phyloP scores from a whole-genome alignment of 2,888 invertebrate genomes.

The Entomobrya multifasciata region DNA sequence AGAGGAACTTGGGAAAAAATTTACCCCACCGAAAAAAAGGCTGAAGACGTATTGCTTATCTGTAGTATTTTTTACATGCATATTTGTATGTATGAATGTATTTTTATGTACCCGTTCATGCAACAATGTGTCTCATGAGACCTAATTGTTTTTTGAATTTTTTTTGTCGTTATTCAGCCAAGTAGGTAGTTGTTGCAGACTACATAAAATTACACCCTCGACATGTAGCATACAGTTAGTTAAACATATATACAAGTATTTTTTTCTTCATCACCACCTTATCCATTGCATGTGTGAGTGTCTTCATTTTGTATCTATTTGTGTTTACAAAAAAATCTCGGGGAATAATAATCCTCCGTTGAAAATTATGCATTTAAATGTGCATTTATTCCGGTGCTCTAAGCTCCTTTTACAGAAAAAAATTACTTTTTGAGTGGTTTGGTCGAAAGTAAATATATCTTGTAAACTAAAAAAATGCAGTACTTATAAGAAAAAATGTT shows the following conservation, averaged over 20 bases:
- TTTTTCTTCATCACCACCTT: too few species aligned
- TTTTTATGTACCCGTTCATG: slow-evolving; percentile 62
- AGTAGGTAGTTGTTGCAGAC: neutral
- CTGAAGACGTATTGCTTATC: too few species aligned
- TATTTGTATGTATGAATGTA: slow-evolving; percentile 10
- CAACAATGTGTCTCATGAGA: slow-evolving; percentile 78
- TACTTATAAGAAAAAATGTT: neutral
- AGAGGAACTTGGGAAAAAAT: too few species aligned
- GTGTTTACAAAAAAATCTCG: slow-evolving; percentile 38
- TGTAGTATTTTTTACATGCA: neutral
- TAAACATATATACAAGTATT: neutral
- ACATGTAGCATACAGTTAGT: too few species aligned
- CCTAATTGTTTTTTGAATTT: slow-evolving; percentile 79
- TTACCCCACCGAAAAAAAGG: slow-evolving; percentile 23
- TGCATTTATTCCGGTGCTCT: slow-evolving; percentile 46
- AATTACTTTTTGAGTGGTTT: slow-evolving; percentile 67
- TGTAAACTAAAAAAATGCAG: slow-evolving; percentile 1
- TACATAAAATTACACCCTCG: neutral
- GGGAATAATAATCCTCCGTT: slow-evolving; percentile 66
- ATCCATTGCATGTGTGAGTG: slow-evolving; percentile 6
- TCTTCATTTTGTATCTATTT: neutral
- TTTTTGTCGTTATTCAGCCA: slow-evolving; percentile 63
- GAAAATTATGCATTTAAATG: slow-evolving; percentile 79
- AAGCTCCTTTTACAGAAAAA: slow-evolving; percentile 16
- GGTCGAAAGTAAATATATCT: neutral